Percentiles rank a stretch among this genome's conserved stretches.
phyloP scores from a whole-genome alignment of 2,888 invertebrate species.

The Microctonus hyperodae region DNA sequence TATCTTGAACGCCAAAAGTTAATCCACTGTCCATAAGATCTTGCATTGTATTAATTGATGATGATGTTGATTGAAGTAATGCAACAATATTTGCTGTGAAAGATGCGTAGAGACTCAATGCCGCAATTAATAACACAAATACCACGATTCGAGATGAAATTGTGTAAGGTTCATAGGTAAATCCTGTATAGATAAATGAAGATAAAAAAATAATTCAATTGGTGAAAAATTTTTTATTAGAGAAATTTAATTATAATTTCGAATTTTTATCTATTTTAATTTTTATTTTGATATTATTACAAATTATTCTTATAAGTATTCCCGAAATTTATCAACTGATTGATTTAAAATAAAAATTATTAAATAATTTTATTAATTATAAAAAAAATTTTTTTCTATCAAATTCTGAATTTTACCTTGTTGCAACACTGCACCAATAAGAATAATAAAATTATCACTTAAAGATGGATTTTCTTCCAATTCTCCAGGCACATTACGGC shows the following conservation, averaged over 20 bases:
- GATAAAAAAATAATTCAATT: no score
- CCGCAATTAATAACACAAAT: slow-evolving; percentile 69
- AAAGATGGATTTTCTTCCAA: slow-evolving; percentile 53
- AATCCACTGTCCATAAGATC: slow-evolving; percentile 74
- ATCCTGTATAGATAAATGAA: slow-evolving; percentile 50
- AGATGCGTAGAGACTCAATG: slow-evolving; percentile 77
- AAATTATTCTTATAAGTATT: no score
- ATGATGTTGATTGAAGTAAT: slow-evolving; percentile 75
- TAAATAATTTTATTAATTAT: no score
- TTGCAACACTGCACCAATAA: slow-evolving; percentile 71
- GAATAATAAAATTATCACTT: slow-evolving; percentile 66
- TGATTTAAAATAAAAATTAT: no score
- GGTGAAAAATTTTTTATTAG: no score
- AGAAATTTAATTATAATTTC: no score
- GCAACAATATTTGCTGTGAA: slow-evolving; percentile 81
- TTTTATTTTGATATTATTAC: background rate
- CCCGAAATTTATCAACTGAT: no score
- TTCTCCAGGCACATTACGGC: slow-evolving; percentile 31
- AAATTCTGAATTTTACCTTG: slow-evolving; percentile 69
- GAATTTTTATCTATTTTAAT: background rate
- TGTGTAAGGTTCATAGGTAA: slow-evolving; percentile 57
- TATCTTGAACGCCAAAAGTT: slow-evolving; percentile 73
- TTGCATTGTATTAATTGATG: slow-evolving; percentile 70
- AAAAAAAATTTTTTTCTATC: background rate
- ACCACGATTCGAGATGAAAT: slow-evolving; percentile 69